phyloP scores from a whole-genome alignment of 2,888 invertebrate species.

The Melanophora roralis region DNA sequence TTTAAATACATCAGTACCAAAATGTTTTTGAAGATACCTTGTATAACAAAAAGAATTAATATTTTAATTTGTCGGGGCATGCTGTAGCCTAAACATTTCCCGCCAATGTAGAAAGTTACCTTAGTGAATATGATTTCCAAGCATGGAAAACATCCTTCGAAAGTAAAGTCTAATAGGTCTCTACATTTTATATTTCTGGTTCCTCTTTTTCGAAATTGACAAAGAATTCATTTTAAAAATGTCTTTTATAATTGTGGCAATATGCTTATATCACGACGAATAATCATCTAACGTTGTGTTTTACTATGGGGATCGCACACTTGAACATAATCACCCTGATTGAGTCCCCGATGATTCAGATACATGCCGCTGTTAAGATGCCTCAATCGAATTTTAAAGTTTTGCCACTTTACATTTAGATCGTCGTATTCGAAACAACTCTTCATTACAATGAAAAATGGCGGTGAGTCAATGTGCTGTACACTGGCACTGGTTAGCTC shows the following conservation, averaged over 20 bases:
- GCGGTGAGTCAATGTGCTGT: conserved; percentile 76
- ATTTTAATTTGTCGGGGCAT: no score
- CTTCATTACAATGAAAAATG: conserved; percentile 75
- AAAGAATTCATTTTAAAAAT: conserved; percentile 2
- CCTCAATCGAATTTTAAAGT: conserved; percentile 78
- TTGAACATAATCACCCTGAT: conserved; percentile 72
- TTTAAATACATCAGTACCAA: no score
- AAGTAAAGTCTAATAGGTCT: no score
- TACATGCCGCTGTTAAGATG: conserved; percentile 80
- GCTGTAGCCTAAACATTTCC: no score
- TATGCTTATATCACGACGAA: conserved; percentile 63
- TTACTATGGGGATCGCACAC: conserved; percentile 73
- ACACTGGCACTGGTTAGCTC: conserved; percentile 88
- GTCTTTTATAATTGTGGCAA: conserved; percentile 12
- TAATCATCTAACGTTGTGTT: conserved; percentile 75
- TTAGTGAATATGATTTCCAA: no score
- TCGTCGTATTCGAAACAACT: conserved; percentile 74
- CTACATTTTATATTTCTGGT: conserved; percentile 72
- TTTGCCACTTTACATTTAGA: conserved; percentile 79
- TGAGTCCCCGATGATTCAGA: conserved; percentile 78
- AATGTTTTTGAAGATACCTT: no score
- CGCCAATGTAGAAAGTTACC: no score
- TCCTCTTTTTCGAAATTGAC: conserved; percentile 34
- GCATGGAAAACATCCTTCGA: no score
- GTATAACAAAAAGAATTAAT: no score